These are phyloP conservation scores for Isoperla grammatica DNA, from an alignment of 2,888 invertebrate species.

Conservation along the genomic window DNA sequence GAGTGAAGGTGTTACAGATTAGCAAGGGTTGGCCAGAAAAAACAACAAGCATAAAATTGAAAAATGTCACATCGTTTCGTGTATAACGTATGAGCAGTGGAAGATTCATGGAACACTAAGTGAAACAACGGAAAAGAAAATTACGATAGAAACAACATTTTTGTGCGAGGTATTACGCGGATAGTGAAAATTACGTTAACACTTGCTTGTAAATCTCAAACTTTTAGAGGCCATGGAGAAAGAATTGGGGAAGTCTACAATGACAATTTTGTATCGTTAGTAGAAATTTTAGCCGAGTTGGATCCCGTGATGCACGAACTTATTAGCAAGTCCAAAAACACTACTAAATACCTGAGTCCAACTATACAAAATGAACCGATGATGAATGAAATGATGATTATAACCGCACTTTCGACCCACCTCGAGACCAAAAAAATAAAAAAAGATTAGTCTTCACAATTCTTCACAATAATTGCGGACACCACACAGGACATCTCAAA, in stretches of 20 bases:
- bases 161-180: background rate
- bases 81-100: conserved; percentile 9
- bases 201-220: background rate
- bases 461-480: conserved; percentile 14
- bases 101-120: conserved; percentile 28
- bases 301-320: background rate
- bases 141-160: background rate
- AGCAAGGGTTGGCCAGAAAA: background rate
- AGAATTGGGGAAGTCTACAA: background rate
- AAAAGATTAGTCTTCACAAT: background rate
- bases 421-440: too few species aligned
- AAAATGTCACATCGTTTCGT: background rate
- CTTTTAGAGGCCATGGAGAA: conserved; percentile 5
- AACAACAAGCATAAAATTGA: background rate
- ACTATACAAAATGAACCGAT: background rate
- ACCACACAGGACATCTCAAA: too few species aligned
- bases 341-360: too few species aligned
- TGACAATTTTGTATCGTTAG: background rate
- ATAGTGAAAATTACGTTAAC: background rate
- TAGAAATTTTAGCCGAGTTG: background rate
- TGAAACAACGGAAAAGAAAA: background rate
- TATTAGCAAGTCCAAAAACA: background rate
- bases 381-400: too few species aligned
- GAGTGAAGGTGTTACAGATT: background rate
- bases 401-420: background rate